A percentile compares a stretch with the other conserved stretches of the same genome.
phyloP scores from a whole-genome alignment of 2,888 invertebrate species.

The Erpobdella octoculata region DNA sequence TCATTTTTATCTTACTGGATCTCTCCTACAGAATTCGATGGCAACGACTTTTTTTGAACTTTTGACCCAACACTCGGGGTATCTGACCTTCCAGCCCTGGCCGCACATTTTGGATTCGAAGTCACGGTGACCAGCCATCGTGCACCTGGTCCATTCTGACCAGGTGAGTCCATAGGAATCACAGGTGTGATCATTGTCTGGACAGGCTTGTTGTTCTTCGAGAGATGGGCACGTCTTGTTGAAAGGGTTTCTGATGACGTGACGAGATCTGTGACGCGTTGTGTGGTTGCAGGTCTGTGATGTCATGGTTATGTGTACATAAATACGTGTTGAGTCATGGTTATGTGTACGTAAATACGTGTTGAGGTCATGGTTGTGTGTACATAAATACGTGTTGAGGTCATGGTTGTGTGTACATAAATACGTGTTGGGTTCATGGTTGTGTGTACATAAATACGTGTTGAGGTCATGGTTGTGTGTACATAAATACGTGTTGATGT shows the following conservation, averaged over 20 bases:
- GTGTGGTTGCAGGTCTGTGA: not conserved
- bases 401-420: no score
- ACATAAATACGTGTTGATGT: no score
- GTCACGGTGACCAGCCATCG: not conserved
- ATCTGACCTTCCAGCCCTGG: conserved; percentile 4
- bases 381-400: no score
- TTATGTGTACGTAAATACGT: no score
- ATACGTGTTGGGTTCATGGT: no score
- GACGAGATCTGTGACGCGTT: not conserved
- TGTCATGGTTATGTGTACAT: no score
- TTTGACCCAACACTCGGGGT: not conserved
- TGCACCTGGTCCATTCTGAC: conserved; percentile 11
- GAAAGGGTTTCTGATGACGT: not conserved
- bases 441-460: no score
- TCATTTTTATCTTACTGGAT: not conserved
- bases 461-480: no score
- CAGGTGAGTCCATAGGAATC: not conserved
- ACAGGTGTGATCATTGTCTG: not conserved
- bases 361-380: no score
- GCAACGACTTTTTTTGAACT: not conserved
- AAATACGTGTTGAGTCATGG: no score
- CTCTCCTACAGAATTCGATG: conserved; percentile 12
- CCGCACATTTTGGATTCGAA: conserved; percentile 4
- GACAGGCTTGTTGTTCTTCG: not conserved
- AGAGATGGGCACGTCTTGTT: not conserved